Conservation (phyloP, 2,113 vertebrate genomes). For the Motacilla alba region DNA sequence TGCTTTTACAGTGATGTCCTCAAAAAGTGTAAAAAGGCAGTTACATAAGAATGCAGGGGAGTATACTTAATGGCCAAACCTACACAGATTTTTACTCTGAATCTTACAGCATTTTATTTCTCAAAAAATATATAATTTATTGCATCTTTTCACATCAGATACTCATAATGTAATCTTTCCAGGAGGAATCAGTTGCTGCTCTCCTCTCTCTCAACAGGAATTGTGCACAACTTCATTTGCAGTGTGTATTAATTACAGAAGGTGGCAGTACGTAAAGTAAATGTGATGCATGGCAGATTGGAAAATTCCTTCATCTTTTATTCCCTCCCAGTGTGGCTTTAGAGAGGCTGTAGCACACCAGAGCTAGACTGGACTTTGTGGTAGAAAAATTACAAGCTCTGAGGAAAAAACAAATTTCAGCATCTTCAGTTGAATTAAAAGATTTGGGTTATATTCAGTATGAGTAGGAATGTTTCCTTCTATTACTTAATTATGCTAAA, state of each 20-base stretch:
- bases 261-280: conserved; percentile 59
- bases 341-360: background rate
- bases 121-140: background rate
- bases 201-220: background rate
- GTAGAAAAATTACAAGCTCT: background rate
- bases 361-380: background rate
- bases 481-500: background rate
- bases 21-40: background rate
- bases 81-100: background rate
- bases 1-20: background rate
- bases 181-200: background rate
- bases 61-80: background rate
- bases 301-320: background rate
- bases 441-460: background rate
- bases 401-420: background rate
- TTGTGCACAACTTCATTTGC: background rate
- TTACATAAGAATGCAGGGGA: background rate
- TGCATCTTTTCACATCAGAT: background rate
- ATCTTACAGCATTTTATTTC: background rate
- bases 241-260: conserved; percentile 53
- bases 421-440: background rate
- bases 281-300: background rate
- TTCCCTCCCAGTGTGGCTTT: background rate
- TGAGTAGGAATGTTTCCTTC: background rate
- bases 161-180: background rate